phyloP scores from a whole-genome alignment of 2,888 invertebrate species.

The Coleophora flavipennella region DNA sequence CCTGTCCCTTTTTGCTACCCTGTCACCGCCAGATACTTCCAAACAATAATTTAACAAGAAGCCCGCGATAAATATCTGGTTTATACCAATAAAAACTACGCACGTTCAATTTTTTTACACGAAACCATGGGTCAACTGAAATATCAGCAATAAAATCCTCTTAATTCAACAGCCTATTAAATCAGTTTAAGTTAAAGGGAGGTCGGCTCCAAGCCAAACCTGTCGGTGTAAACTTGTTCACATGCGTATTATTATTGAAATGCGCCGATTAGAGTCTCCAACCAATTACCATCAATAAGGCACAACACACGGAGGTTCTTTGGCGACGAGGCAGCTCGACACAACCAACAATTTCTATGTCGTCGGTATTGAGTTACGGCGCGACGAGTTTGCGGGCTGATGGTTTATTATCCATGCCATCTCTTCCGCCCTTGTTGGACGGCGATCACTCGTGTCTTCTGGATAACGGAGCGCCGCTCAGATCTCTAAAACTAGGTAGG shows the following conservation, averaged over 20 bases:
- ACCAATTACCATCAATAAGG: slow-evolving; percentile 54
- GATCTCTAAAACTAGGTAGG: not conserved
- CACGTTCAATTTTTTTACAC: no score
- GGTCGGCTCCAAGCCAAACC: slow-evolving; percentile 9
- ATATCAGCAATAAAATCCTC: slow-evolving; percentile 15
- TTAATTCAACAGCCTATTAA: no score
- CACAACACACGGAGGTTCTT: slow-evolving; percentile 29
- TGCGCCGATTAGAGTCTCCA: slow-evolving; percentile 41
- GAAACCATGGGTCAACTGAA: slow-evolving; percentile 4
- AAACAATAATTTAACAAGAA: no score
- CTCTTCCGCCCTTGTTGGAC: slow-evolving; percentile 68
- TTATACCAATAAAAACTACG: no score
- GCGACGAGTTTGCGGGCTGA: slow-evolving; percentile 34
- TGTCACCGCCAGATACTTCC: no score
- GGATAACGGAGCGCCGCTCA: slow-evolving; percentile 41
- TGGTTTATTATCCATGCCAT: slow-evolving; percentile 67
- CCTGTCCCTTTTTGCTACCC: no score
- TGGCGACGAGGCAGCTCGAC: slow-evolving; percentile 28
- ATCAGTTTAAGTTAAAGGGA: no score
- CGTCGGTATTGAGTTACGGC: slow-evolving; percentile 61
- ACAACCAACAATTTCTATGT: slow-evolving; percentile 64
- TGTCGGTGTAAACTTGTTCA: slow-evolving; percentile 20
- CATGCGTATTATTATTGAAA: slow-evolving; percentile 41
- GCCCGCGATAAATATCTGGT: no score
- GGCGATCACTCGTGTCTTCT: slow-evolving; percentile 59